Percentiles rank a stretch among this genome's conserved stretches.
These are phyloP conservation scores for Gracilinanus agilis DNA, from an alignment of 2,113 vertebrate species.

Conservation along the genomic window DNA sequence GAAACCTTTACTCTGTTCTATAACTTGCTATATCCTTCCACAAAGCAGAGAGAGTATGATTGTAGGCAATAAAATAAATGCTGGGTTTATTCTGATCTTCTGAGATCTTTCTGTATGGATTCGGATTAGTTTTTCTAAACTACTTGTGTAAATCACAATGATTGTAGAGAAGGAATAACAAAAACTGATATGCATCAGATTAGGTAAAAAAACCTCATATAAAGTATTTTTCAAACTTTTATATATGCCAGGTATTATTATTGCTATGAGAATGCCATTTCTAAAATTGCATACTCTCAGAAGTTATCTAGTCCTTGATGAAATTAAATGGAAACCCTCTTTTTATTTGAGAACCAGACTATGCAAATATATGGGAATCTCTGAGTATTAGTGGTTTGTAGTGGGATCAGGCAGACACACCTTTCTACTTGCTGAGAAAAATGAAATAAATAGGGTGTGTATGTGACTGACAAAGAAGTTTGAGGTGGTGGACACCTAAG, in stretches of 20 bases:
- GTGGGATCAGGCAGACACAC: background rate
- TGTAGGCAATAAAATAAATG: background rate
- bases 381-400: background rate
- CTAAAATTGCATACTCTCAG: background rate
- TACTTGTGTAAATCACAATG: background rate
- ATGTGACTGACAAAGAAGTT: background rate
- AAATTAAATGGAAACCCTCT: background rate
- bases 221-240: background rate
- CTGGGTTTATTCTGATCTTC: background rate
- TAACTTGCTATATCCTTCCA: background rate
- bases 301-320: background rate
- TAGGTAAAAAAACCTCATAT: background rate
- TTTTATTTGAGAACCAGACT: background rate
- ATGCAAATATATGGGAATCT: background rate
- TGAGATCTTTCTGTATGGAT: background rate
- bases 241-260: background rate
- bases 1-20: background rate
- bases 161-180: background rate
- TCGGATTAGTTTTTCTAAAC: background rate
- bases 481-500: slow-evolving; percentile 5
- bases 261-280: background rate
- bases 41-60: background rate
- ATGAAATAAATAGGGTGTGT: background rate
- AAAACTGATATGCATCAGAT: background rate
- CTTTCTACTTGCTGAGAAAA: slow-evolving; percentile 13